Conservation (phyloP, 2,113 vertebrate species). For the Pelvicachromis taeniatus region DNA sequence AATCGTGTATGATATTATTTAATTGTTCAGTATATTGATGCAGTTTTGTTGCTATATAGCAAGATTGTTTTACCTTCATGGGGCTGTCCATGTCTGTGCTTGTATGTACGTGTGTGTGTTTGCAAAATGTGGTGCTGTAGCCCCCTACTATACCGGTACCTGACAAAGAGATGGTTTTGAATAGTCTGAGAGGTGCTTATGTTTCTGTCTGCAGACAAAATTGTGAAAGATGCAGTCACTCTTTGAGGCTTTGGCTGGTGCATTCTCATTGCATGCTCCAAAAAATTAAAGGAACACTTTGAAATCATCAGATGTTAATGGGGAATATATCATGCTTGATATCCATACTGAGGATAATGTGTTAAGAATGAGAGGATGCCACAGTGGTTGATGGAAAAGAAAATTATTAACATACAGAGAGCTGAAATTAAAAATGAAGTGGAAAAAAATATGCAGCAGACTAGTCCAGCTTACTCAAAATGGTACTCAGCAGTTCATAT, state of each 20-base stretch:
- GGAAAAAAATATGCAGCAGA: not conserved
- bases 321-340: not conserved
- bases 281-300: not conserved
- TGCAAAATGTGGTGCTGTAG: not conserved
- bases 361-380: not conserved
- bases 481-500: not conserved
- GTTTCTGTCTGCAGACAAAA: not conserved
- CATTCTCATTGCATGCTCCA: not conserved
- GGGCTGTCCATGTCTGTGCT: not conserved
- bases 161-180: not conserved
- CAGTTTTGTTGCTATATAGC: not conserved
- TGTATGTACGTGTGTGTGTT: not conserved
- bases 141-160: no score
- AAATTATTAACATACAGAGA: not conserved
- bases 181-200: not conserved
- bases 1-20: not conserved
- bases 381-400: not conserved
- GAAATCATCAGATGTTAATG: not conserved
- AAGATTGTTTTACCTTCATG: not conserved
- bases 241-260: not conserved
- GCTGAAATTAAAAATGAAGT: not conserved
- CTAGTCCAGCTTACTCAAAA: not conserved
- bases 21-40: not conserved
- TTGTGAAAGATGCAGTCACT: not conserved
- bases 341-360: not conserved